Base-by-base conservation (phyloP, 2,888 invertebrate species). In the Saturnia japonica region DNA sequence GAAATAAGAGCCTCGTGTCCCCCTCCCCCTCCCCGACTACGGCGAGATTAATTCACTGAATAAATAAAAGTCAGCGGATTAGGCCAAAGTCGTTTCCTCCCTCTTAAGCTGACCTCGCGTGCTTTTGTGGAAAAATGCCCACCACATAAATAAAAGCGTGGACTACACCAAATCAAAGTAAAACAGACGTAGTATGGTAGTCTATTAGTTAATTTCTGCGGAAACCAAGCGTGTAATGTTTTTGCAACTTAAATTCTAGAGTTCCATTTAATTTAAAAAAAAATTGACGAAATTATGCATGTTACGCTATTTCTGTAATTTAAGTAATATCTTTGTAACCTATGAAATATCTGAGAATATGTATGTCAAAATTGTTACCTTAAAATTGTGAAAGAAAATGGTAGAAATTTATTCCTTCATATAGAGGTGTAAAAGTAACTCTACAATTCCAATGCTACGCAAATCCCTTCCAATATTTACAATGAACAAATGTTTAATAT, bases 61-160 rank as follows among this genome's bases (percentile, higher is more conserved):
- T 94, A 94, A 94, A 94, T 93, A 94, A 94, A 93, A 93, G 94
- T 93, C 94, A 93, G 94, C 93, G 93, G 94, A 93, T 93, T 93
- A 93, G 91, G 90, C 89, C 91, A 88, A 88, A 91, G 91, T 90
- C 91, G 91, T 91, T 93, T 89, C 91, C 91, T 91, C 91, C 92
- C 93, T 91, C 93, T 90, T 88, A 89, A 89, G 90, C 89, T 92
- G 93, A 93, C 92, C 93, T 91, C 91, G 92, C 90, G 90, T 92
- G 92, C 91, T 90, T 89, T 91, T 90, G 90, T 90, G 88, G 89
- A 91, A 91, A 92, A 92, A 91, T 92, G 88, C 88, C 87, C 86
- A 83, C 84, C 86, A 89, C 88, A 92, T 92, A 92, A 93, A 92
- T 91, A 91, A 91, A 87, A 82, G 70, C 74, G 85, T 82, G 83